Percentiles rank a stretch among this genome's conserved stretches.
phyloP scores from a whole-genome alignment of 1,140 invertebrate species.

The Hycleus cichorii region DNA sequence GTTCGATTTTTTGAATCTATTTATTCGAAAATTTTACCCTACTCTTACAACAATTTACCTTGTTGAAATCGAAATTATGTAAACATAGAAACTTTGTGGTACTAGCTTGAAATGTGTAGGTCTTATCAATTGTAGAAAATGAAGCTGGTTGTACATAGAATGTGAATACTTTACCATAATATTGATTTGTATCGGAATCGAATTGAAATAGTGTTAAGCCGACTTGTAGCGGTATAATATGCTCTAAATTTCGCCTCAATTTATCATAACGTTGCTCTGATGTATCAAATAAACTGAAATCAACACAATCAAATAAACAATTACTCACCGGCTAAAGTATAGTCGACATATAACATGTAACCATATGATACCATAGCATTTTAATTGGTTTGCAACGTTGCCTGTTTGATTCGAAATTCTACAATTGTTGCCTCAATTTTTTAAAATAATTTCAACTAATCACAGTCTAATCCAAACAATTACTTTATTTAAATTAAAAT shows the following conservation, averaged over 20 bases:
- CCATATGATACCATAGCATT: no score
- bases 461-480: no score
- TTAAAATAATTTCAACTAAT: no score
- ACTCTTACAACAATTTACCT: slow-evolving; percentile 44
- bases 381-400: no score
- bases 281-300: slow-evolving; percentile 64
- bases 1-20: no score
- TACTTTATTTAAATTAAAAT: no score
- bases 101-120: slow-evolving; percentile 55
- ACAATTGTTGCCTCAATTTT: no score
- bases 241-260: slow-evolving; percentile 48
- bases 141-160: slow-evolving; percentile 61
- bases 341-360: no score
- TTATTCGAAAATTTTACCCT: no score
- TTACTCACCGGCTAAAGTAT: no score
- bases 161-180: slow-evolving; percentile 53
- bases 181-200: slow-evolving; percentile 47
- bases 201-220: slow-evolving; percentile 56
- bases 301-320: slow-evolving; percentile 1
- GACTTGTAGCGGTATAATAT: slow-evolving; percentile 55
- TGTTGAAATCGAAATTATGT: slow-evolving; percentile 68
- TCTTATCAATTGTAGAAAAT: slow-evolving; percentile 50
- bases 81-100: slow-evolving; percentile 55
- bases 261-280: slow-evolving; percentile 53
- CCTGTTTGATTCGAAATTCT: no score